These are phyloP conservation scores for Leptopterna dolabrata DNA, from an alignment of 2,888 invertebrate genomes.

Conservation along the genomic window DNA sequence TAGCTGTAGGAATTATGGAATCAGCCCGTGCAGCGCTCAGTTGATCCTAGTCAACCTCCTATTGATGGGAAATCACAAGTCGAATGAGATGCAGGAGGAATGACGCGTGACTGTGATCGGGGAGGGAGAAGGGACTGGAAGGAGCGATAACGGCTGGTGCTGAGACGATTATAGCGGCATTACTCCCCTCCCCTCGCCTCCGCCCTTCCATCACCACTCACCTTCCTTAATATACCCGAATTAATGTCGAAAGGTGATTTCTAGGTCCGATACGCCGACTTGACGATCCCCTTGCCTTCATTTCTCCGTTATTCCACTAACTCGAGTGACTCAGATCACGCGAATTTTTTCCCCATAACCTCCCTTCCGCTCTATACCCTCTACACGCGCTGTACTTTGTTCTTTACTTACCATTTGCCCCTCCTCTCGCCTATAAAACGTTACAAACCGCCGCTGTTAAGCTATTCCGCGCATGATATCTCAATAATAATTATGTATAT, in stretches of 20 bases:
- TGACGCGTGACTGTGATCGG: not conserved
- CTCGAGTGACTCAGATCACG: not conserved
- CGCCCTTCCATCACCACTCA: not conserved
- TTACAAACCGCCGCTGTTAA: too few species aligned
- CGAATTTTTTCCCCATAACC: not conserved
- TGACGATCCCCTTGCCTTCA: not conserved
- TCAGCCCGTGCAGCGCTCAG: too few species aligned
- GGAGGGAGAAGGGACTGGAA: not conserved
- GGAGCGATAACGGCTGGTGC: not conserved
- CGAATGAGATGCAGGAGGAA: not conserved
- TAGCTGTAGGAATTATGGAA: too few species aligned
- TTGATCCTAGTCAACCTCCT: not conserved
- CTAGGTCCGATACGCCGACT: not conserved
- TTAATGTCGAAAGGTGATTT: constrained; percentile 7
- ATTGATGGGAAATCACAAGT: not conserved
- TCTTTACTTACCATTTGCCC: too few species aligned
- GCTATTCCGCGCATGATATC: too few species aligned
- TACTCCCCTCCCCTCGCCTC: not conserved
- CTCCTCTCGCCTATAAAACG: too few species aligned
- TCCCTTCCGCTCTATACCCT: not conserved
- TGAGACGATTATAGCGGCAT: not conserved
- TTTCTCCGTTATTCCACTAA: not conserved
- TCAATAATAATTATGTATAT: too few species aligned
- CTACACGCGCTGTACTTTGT: too few species aligned
- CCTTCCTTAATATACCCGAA: not conserved